Percentiles rank a stretch among this genome's conserved stretches.
phyloP scores from a whole-genome alignment of 2,113 vertebrate species.

The Cephalopterus ornatus region DNA sequence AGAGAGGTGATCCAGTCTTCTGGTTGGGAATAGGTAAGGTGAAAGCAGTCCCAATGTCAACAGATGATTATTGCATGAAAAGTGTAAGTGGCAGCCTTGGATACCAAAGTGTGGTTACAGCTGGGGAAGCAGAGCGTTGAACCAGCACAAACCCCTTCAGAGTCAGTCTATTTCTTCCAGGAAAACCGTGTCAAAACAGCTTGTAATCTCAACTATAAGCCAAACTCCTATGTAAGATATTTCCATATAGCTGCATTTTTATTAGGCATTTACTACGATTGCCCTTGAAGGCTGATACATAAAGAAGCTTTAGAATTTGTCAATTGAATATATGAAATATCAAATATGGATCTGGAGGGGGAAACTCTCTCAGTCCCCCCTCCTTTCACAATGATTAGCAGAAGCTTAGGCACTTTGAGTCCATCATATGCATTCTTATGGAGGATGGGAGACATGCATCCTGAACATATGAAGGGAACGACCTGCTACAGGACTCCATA shows the following conservation, averaged over 20 bases:
- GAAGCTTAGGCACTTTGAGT: not conserved
- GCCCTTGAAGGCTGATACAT: not conserved
- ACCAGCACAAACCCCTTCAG: not conserved
- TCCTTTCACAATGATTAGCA: not conserved
- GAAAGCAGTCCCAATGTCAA: not conserved
- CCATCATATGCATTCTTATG: not conserved
- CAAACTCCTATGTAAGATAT: not conserved
- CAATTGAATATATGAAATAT: not conserved
- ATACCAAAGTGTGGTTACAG: not conserved
- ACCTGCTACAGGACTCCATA: not conserved
- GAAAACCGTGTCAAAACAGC: not conserved
- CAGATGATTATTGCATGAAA: not conserved
- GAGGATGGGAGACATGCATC: not conserved
- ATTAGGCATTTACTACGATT: not conserved
- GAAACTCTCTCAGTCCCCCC: fast-evolving
- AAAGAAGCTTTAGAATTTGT: not conserved
- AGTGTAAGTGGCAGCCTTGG: not conserved
- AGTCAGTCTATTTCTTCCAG: not conserved
- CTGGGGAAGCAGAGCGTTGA: fast-evolving
- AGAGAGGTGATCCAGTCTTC: not conserved
- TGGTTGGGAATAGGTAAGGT: not conserved
- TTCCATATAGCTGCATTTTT: not conserved
- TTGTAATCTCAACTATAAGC: not conserved
- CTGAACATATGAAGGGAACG: not conserved
- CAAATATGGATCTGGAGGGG: not conserved